Percentiles rank a stretch among this genome's conserved stretches.
Evolutionary conservation across 2,888 invertebrate genomes (phyloP).

Genomic region (Rhingia campestris): DNA sequence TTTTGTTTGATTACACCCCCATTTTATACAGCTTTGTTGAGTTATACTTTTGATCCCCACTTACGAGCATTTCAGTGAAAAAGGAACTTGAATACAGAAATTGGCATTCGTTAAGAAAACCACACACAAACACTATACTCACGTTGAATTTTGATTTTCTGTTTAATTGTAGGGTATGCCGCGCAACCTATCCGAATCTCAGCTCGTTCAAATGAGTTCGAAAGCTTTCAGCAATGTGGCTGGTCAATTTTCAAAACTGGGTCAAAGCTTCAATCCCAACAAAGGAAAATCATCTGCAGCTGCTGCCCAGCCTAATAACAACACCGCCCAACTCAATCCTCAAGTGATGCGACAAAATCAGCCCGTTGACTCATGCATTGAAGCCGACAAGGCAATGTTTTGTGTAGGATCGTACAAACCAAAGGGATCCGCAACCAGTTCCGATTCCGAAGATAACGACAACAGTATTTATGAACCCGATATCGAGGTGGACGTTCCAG

Average conservation of each 20-base stretch:
- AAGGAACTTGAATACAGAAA: too few relatives aligned
- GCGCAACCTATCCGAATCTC: conserved; percentile 94
- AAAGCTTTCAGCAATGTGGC: conserved; percentile 93
- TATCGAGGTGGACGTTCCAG: conserved; percentile 75
- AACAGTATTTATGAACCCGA: conserved; percentile 85
- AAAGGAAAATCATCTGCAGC: conserved; percentile 79
- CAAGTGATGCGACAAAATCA: conserved; percentile 79
- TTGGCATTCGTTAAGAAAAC: too few relatives aligned
- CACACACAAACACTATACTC: too few relatives aligned
- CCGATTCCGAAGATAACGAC: conserved; percentile 86
- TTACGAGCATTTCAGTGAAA: too few relatives aligned
- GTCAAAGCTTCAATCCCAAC: conserved; percentile 83
- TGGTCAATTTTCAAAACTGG: conserved; percentile 92
- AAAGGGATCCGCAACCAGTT: conserved; percentile 83
- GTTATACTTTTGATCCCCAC: too few relatives aligned
- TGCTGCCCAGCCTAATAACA: conserved; percentile 78
- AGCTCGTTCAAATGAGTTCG: conserved; percentile 90
- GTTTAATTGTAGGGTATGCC: conserved; percentile 81
- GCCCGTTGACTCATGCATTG: conserved; percentile 77
- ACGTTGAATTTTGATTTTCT: too few relatives aligned
- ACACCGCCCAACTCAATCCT: conserved; percentile 83
- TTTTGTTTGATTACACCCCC: too few relatives aligned
- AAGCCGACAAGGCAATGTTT: conserved; percentile 79
- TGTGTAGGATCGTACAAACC: conserved; percentile 77
- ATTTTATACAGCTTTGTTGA: too few relatives aligned